phyloP scores from a whole-genome alignment of 2,797 vertebrate genomes.

The Chiroxiphia lanceolata region DNA sequence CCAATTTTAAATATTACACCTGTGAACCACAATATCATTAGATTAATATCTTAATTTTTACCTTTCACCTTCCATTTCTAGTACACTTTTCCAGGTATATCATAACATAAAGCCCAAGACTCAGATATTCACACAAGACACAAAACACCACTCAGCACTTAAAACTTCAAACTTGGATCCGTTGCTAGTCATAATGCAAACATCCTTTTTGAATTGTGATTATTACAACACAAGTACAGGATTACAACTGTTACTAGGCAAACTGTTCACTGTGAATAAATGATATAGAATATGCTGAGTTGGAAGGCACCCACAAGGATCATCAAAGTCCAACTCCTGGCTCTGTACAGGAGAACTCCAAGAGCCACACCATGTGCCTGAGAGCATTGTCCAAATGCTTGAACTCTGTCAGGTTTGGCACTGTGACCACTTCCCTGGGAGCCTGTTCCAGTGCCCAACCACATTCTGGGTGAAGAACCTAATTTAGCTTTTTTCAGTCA shows the following conservation, averaged over 20 bases:
- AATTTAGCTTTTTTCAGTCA: background rate
- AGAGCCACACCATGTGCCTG: background rate
- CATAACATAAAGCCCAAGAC: background rate
- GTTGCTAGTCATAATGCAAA: background rate
- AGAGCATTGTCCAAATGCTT: background rate
- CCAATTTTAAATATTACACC: background rate
- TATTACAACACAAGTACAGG: background rate
- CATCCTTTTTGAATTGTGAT: background rate
- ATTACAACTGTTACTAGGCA: background rate
- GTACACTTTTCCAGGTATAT: background rate
- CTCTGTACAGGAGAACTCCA: background rate
- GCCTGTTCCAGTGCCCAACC: background rate
- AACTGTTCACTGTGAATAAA: background rate
- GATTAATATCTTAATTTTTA: background rate
- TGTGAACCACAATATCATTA: background rate
- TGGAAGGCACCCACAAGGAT: background rate
- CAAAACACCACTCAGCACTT: background rate
- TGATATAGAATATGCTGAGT: fast-evolving
- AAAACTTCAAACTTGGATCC: background rate
- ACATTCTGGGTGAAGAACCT: background rate
- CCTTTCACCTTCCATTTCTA: background rate
- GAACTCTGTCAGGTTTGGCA: background rate
- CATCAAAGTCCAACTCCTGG: background rate
- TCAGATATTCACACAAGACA: background rate
- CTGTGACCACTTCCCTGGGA: background rate